Base-by-base conservation (phyloP, 1,140 invertebrate species). In the Zaprionus gabonicus region DNA sequence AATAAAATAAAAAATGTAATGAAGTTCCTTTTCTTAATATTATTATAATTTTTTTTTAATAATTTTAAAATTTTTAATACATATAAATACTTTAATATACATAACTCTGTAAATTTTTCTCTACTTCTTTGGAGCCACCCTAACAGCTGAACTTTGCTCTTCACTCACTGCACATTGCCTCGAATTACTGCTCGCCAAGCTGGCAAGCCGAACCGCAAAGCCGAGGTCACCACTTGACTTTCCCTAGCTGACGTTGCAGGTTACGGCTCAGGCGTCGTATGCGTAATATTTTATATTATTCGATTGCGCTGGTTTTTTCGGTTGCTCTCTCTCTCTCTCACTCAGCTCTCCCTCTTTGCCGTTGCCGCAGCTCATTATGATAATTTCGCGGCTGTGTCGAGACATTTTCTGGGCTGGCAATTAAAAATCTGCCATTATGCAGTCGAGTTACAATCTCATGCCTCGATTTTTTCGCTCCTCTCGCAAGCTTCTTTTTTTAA, bases 381-480 rank as follows among this genome's bases (percentile, higher is more conserved):
- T 80, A 87, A 86, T 86, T 87, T 82, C 57, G 77, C 46, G 79
- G 73, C 55, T 46, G 64, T 58, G 71, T 53, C 73, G 81, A 84
- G 74, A 80, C 81, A 80, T 65, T 64, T 76, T 71, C 69, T 70
- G 58, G 56, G 69, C 65, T 75, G 84, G 85, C 85, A 88, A 88
- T 88, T 90, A 88, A 88, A 87, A 84, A 84, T 88, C 84, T 83
- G 83, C 77, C 76, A 78, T 87, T 87, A 87, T 80, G 80, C 75
- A 71, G 76, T 69, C 82, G 70, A 71, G 79, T 74, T 72, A 64
- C 80, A 88, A 82, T 80, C 69, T 70, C 71, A 60, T 67, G 25
- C 20, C 27, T 34, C 20, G 23, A 28, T 17, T 62, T 73, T 44
- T 53, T 44, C 27, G 34, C 27, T 23, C 62, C 73, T 81, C 73